Evolutionary conservation across 1,140 invertebrate genomes (phyloP).

Genomic region (Ceratina japonica): DNA sequence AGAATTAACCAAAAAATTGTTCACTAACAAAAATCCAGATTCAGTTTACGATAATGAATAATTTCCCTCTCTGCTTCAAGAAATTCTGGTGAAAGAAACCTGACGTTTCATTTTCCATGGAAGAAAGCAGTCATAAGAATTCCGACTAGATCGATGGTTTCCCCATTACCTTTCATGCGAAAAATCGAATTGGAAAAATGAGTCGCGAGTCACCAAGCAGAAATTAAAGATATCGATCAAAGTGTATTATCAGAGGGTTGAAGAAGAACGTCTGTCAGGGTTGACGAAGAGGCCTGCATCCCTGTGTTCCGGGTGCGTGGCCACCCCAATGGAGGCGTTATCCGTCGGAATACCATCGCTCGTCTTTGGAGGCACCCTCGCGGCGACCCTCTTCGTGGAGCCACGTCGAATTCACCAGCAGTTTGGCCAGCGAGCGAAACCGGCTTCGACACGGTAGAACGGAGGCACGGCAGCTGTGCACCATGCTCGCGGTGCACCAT

Average conservation of each 20-base stretch:
- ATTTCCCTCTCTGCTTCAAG: no score
- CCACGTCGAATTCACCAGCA: slow-evolving; percentile 54
- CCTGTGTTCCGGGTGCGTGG: slow-evolving; percentile 34
- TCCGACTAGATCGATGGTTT: no score
- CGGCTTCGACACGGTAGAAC: slow-evolving; percentile 61
- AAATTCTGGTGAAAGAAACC: no score
- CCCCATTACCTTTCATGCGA: no score
- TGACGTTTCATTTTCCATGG: no score
- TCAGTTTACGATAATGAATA: no score
- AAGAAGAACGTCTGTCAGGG: slow-evolving; percentile 2
- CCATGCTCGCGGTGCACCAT: slow-evolving; percentile 62
- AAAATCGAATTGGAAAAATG: no score
- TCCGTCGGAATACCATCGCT: slow-evolving; percentile 35
- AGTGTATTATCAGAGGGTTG: background rate
- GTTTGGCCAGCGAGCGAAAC: slow-evolving; percentile 46
- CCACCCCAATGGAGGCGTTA: slow-evolving; percentile 42
- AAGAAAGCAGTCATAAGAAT: no score
- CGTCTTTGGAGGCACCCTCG: slow-evolving; percentile 53
- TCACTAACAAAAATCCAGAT: no score
- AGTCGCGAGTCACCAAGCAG: background rate
- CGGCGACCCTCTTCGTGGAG: slow-evolving; percentile 34
- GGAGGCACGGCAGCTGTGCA: slow-evolving; percentile 64
- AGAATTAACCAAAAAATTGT: no score
- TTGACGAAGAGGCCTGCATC: background rate
- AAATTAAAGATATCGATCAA: slow-evolving; percentile 46